Evolutionary conservation across 2,797 vertebrate genomes (phyloP).

Genomic region (Bryconaethiops microstoma): DNA sequence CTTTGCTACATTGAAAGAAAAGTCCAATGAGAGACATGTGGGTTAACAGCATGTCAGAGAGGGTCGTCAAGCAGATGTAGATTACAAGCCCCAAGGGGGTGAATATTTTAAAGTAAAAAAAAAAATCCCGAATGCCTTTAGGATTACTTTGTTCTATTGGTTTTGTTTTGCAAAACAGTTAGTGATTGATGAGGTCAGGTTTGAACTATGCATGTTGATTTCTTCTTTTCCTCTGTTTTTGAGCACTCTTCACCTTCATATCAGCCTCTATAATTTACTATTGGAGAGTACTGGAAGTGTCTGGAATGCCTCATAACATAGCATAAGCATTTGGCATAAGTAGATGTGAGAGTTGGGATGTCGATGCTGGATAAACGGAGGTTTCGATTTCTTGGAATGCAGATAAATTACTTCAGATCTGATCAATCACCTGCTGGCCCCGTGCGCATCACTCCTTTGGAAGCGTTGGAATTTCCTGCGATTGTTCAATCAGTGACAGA

Average conservation of each 20-base stretch:
- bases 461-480: constrained; percentile 51
- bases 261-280: background rate
- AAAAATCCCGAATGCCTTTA: constrained; percentile 36
- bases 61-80: constrained; percentile 57
- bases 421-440: background rate
- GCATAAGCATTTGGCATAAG: background rate
- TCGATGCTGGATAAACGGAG: constrained; percentile 1
- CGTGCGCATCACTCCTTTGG: constrained; percentile 24
- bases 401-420: background rate
- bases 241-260: constrained; percentile 16
- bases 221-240: constrained; percentile 24
- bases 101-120: constrained; percentile 29
- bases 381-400: constrained; percentile 11
- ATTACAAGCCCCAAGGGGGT: constrained; percentile 43
- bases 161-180: constrained; percentile 37
- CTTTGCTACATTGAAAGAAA: background rate
- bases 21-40: constrained; percentile 33
- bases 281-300: background rate
- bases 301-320: background rate
- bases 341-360: background rate
- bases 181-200: background rate
- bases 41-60: constrained; percentile 38
- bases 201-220: constrained; percentile 2
- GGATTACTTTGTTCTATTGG: constrained; percentile 30
- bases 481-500: constrained; percentile 56